Percentiles rank a stretch among this genome's conserved stretches.
phyloP scores from a whole-genome alignment of 2,888 invertebrate genomes.

The Stomorhina lunata region DNA sequence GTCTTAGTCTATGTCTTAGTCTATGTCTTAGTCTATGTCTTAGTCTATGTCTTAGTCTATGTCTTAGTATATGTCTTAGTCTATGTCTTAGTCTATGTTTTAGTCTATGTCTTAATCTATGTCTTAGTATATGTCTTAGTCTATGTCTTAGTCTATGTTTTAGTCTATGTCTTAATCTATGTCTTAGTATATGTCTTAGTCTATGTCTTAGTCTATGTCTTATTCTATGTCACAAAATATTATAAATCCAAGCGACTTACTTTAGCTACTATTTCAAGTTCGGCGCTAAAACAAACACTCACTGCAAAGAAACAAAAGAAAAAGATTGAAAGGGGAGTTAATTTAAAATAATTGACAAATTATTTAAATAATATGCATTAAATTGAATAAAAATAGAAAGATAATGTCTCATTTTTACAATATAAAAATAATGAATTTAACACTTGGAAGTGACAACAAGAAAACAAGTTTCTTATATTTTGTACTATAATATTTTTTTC shows the following conservation, averaged over 20 bases:
- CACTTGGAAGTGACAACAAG: constrained; percentile 44
- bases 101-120: too few species aligned
- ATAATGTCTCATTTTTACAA: constrained; percentile 20
- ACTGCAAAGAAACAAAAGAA: not conserved
- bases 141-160: too few species aligned
- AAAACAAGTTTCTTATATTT: constrained; percentile 11
- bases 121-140: too few species aligned
- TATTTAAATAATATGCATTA: constrained; percentile 23
- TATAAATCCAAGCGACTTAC: not conserved
- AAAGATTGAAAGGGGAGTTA: not conserved
- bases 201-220: too few species aligned
- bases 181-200: too few species aligned
- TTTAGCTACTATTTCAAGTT: not conserved
- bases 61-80: too few species aligned
- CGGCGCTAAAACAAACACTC: not conserved
- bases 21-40: too few species aligned
- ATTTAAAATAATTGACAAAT: constrained; percentile 23
- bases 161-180: too few species aligned
- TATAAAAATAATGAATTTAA: constrained; percentile 51
- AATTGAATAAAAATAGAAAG: constrained; percentile 22
- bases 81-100: too few species aligned
- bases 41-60: too few species aligned
- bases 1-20: too few species aligned
- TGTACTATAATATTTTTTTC: not conserved
- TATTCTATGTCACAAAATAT: not conserved